Base-by-base conservation (phyloP, 2,113 vertebrate genomes). In the Lophura nycthemera region DNA sequence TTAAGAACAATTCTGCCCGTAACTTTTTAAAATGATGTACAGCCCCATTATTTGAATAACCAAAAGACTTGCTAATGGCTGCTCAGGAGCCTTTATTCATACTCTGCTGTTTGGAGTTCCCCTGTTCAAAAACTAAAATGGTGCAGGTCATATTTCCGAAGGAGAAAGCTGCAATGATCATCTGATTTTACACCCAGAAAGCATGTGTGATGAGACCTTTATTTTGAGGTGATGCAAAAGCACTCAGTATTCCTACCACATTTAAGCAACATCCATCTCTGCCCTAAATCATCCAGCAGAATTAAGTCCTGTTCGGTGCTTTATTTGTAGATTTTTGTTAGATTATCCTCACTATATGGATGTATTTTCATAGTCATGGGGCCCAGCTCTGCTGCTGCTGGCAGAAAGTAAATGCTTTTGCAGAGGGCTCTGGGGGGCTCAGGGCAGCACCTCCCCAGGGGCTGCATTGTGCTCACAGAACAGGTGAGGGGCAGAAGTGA, bases 1-100 rank as follows among this genome's bases (percentile, higher is more conserved):
- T 93, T 60, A 80, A 74, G 78, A 90, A 85, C 71, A 63, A 83
- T 90, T 83, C 56, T 66, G 40, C 61, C 57, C 36, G 56, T 56
- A 92, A 72, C 88, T 91, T 83, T 95, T 95, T 83, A 21, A 81
- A 83, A 90, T 69, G 14, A 64, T 76, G 71, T 85, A 45, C 65
- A 95, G 50, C 60, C 77, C 64, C 64, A 81, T 82, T 91, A 83
- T 80, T 80, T 81, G 73, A 94, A 81, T 78, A 89, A 90, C 76
- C 56, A 86, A 91, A 92, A 93, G 81, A 88, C 69, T 92, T 80
- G n/a, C 72, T 83, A 88, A 90, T 71, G 65, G 65, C 76, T 86
- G 72, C 64, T 85, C 84, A 95, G 85, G 64, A 95, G 85, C 71
- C 72, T 91, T 89, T 72, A 88, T 72, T 86, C 60, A 72, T 59